A percentile compares a stretch with the other conserved stretches of the same genome.
These are phyloP conservation scores for Andrena bicolor DNA, from an alignment of 2,888 invertebrate species.

Conservation along the genomic window DNA sequence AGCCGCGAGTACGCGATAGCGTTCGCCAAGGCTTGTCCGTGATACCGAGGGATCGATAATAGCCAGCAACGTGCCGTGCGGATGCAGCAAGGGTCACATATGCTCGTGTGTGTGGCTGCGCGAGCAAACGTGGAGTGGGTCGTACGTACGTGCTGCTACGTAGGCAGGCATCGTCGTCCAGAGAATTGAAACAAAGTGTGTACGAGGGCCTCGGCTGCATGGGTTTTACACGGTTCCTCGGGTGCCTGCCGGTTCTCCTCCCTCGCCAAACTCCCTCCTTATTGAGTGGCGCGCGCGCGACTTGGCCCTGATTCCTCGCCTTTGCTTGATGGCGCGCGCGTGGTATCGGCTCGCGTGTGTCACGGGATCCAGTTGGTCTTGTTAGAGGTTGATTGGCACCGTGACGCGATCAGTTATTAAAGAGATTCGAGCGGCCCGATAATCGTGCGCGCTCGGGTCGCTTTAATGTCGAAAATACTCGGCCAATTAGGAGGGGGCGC, in stretches of 20 bases:
- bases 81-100: conserved; percentile 33
- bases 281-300: conserved; percentile 7
- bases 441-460: conserved; percentile 17
- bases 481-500: not conserved
- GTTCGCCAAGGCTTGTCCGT: conserved; percentile 69
- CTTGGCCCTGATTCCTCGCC: not conserved
- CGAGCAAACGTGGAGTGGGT: conserved; percentile 22
- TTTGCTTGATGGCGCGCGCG: conserved; percentile 1
- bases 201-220: conserved; percentile 43
- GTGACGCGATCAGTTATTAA: conserved; percentile 47
- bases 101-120: not conserved
- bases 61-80: conserved; percentile 59
- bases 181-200: conserved; percentile 53
- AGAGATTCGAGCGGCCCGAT: conserved; percentile 23
- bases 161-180: conserved; percentile 34
- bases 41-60: conserved; percentile 76
- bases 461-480: conserved; percentile 18
- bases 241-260: not conserved
- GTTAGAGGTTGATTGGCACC: conserved; percentile 43
- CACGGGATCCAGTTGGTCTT: conserved; percentile 25
- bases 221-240: conserved; percentile 53
- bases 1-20: conserved; percentile 70
- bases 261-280: not conserved
- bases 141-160: conserved; percentile 45
- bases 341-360: conserved; percentile 34